Evolutionary conservation across 1,140 invertebrate genomes (phyloP), one percentile per base, ranked within the genome.

Genomic region (Drosophila bocqueti): DNA sequence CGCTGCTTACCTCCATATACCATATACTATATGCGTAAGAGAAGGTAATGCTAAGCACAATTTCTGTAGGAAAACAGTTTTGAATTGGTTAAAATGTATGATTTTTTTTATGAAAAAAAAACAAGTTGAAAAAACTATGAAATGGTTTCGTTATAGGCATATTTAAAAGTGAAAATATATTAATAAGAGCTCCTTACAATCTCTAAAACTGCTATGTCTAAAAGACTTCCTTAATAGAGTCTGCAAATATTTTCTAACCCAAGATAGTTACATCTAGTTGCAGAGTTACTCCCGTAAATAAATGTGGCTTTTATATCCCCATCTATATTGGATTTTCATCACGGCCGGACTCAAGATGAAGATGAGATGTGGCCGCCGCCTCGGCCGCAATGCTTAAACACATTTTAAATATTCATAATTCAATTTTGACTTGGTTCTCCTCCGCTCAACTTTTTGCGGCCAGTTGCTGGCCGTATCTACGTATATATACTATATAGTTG

Each of bases 391-490:
- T 77, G 81, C 63, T 89, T 87, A 78, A 87, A 83, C 81, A 75
- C 78, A 79, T 90, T 84, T 89, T 84, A 89, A 89, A 89, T 89
- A 89, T 89, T 89, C 84, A 89, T 89, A 89, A 89, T 89, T 89
- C 85, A 90, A 89, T 89, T 89, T 89, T 84, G 85, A 69, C 66
- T 89, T 76, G 74, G 73, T 76, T 82, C 78, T 77, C 79, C 83
- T 74, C 76, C 76, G 81, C 69, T 63, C 61, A 89, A 89, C 60
- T 90, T 81, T 76, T 84, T 81, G 75, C 66, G 81, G 81, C 54
- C 78, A 89, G 81, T 26, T 68, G 72, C 26, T 63, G 36, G 26
- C 58, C 21, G 29, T 65, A 61, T 31, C 29, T 43, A 43, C 58
- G 52, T 24, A 31, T 63, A 59, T 58, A 63, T 36, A 43, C 26